Conservation (phyloP, 2,113 vertebrate species). For the Nesoenas mayeri region DNA sequence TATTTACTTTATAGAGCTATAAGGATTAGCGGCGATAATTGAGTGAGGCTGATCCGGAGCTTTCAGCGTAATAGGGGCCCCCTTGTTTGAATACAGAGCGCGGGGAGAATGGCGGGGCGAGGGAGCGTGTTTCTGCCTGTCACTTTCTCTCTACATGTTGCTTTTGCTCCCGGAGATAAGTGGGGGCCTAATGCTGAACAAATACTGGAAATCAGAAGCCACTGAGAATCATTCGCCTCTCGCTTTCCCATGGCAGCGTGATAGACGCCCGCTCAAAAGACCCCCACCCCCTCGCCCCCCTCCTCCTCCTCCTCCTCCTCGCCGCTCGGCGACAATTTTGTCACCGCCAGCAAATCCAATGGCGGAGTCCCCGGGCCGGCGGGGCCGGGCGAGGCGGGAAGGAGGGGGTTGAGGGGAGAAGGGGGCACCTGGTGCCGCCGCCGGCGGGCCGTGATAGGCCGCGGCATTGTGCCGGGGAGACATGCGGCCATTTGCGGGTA, state of each 20-base stretch:
- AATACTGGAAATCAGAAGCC: constrained; percentile 99
- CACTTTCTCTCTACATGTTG: constrained; percentile 98
- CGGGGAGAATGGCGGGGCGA: constrained; percentile 88
- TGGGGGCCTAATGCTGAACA: constrained; percentile 98
- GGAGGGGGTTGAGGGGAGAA: constrained; percentile 82
- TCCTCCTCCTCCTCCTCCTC: constrained; percentile 45
- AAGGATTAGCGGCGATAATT: constrained; percentile 99
- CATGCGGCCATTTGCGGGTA: constrained; percentile 96
- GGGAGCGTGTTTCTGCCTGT: constrained; percentile 93
- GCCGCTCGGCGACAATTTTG: constrained; percentile 91
- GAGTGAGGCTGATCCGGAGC: constrained; percentile 91
- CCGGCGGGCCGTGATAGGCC: constrained; percentile 86
- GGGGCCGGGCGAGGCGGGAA: constrained; percentile 77
- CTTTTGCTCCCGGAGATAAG: constrained; percentile 99
- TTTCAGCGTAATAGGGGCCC: constrained; percentile 86
- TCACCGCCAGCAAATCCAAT: constrained; percentile 96
- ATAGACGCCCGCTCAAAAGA: constrained; percentile 88
- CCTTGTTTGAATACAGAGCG: constrained; percentile 96
- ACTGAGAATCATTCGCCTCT: constrained; percentile 99
- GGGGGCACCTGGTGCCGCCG: constrained; percentile 94
- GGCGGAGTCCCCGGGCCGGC: constrained; percentile 85
- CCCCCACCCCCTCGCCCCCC: constrained; percentile 12
- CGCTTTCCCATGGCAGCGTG: constrained; percentile 99
- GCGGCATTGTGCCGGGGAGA: constrained; percentile 93
- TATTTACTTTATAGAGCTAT: constrained; percentile 99